Percentiles rank a stretch among this genome's conserved stretches.
phyloP scores from a whole-genome alignment of 2,113 vertebrate genomes.

The Bos javanicus region DNA sequence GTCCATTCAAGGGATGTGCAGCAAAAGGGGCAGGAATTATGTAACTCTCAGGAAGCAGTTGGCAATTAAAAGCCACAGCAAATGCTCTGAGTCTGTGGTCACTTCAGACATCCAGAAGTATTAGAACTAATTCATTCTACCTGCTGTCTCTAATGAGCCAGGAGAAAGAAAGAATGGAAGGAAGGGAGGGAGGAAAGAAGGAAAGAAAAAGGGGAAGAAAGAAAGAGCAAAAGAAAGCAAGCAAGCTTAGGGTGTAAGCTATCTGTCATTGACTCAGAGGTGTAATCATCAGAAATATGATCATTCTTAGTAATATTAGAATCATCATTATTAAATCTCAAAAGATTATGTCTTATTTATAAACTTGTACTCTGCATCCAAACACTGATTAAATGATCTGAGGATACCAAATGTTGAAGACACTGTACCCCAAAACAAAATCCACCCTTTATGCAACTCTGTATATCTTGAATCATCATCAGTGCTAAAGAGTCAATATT shows the following conservation, averaged over 20 bases:
- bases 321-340: background rate
- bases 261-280: background rate
- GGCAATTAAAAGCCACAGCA: background rate
- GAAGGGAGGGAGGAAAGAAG: background rate
- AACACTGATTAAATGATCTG: background rate
- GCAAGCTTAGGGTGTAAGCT: background rate
- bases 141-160: background rate
- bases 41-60: accelerated
- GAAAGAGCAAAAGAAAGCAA: background rate
- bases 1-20: accelerated
- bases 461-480: background rate
- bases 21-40: accelerated
- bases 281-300: background rate
- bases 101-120: background rate
- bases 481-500: background rate
- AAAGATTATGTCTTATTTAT: background rate
- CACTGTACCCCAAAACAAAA: background rate
- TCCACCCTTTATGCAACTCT: accelerated
- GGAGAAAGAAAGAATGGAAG: background rate
- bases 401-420: background rate
- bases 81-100: background rate
- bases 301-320: background rate
- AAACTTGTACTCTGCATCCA: background rate
- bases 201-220: background rate
- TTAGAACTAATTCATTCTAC: background rate